Percentiles rank a stretch among this genome's conserved stretches.
phyloP scores from a whole-genome alignment of 2,888 invertebrate genomes.

The Beris chalybata region DNA sequence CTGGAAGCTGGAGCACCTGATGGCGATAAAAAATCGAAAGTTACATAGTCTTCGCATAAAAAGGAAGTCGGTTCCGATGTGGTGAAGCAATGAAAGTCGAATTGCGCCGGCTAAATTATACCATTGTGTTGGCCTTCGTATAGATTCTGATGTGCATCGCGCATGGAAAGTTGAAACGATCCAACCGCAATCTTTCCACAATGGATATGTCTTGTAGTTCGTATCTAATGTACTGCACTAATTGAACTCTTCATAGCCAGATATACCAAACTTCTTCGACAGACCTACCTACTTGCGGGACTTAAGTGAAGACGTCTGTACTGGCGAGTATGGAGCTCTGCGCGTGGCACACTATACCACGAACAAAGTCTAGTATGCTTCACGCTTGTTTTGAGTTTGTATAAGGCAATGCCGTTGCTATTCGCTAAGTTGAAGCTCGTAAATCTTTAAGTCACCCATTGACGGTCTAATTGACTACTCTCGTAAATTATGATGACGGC shows the following conservation, averaged over 20 bases:
- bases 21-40: constrained; percentile 20
- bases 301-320: no score
- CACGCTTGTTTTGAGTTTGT: no score
- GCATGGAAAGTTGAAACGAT: neutral
- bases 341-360: no score
- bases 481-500: constrained; percentile 1
- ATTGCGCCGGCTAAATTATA: constrained; percentile 8
- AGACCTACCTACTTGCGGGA: no score
- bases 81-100: constrained; percentile 11
- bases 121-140: constrained; percentile 21
- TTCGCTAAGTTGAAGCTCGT: neutral
- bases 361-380: no score
- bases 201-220: neutral
- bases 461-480: neutral
- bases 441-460: constrained; percentile 2
- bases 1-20: neutral
- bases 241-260: constrained; percentile 16
- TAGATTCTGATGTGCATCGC: neutral
- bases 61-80: neutral
- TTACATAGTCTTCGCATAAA: neutral
- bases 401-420: neutral
- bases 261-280: neutral
- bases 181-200: neutral
- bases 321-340: no score
- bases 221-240: constrained; percentile 1